These are phyloP conservation scores for Lutjanus argentimaculatus DNA, from an alignment of 2,797 vertebrate species.

Conservation along the genomic window DNA sequence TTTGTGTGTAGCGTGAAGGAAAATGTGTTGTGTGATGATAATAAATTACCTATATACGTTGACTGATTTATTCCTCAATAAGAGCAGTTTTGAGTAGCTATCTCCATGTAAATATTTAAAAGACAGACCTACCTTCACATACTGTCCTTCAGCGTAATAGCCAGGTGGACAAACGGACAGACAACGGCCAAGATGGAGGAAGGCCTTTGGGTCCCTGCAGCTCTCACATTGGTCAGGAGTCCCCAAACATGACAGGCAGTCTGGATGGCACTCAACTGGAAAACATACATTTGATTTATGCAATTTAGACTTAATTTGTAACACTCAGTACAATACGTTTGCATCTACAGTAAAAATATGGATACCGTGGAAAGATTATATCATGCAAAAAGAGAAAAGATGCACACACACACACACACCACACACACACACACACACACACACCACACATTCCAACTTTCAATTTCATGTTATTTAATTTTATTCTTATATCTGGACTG, in stretches of 20 bases:
- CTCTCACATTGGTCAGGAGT: slow-evolving; percentile 87
- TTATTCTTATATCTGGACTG: background rate
- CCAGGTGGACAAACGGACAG: slow-evolving; percentile 87
- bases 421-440: slow-evolving; percentile 6
- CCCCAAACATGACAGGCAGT: slow-evolving; percentile 91
- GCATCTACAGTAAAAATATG: background rate
- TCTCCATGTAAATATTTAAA: background rate
- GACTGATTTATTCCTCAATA: too few species aligned
- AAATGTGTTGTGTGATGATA: too few species aligned
- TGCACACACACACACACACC: slow-evolving; percentile 1
- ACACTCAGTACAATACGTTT: background rate
- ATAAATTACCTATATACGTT: too few species aligned
- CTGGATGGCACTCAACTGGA: slow-evolving; percentile 89
- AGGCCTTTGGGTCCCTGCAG: slow-evolving; percentile 87
- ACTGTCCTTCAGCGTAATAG: slow-evolving; percentile 84
- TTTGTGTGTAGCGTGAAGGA: too few species aligned
- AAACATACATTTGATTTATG: slow-evolving; percentile 24
- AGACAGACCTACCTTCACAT: slow-evolving; percentile 88
- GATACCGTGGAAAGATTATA: background rate
- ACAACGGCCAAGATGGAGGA: slow-evolving; percentile 88
- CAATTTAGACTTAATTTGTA: background rate
- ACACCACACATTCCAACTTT: slow-evolving; percentile 15
- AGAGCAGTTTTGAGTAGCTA: background rate
- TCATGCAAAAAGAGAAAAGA: background rate
- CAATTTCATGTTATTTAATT: slow-evolving; percentile 26